Percentiles rank a stretch among this genome's conserved stretches.
These are phyloP conservation scores for Littorina saxatilis DNA, from an alignment of 1,140 invertebrate genomes.

Conservation along the genomic window DNA sequence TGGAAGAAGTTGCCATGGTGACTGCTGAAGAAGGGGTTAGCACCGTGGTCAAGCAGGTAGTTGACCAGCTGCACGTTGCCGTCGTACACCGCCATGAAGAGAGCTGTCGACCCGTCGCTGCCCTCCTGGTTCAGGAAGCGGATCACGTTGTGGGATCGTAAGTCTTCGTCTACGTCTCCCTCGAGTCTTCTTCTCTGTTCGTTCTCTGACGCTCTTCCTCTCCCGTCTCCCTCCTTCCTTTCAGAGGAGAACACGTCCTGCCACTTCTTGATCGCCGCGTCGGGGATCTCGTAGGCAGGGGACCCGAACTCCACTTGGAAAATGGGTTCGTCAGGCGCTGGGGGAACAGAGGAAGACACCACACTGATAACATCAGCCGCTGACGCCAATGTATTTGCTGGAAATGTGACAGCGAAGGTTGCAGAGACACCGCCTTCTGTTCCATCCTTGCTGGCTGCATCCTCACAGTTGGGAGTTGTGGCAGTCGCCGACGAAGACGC, in stretches of 20 bases:
- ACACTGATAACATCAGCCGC: not conserved
- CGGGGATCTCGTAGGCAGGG: not conserved
- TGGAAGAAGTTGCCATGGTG: constrained; percentile 53
- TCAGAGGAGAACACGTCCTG: not conserved
- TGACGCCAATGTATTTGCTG: not conserved
- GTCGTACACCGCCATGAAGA: constrained; percentile 64
- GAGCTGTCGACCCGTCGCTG: constrained; percentile 54
- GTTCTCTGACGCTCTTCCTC: not conserved
- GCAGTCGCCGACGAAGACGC: too few species aligned
- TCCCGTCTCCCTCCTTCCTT: not conserved
- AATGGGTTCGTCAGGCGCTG: not conserved
- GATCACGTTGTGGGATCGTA: not conserved
- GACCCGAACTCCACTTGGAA: constrained; percentile 30
- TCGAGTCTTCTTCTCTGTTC: not conserved
- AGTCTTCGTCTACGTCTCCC: not conserved
- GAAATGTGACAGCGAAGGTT: too few species aligned
- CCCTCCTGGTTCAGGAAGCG: constrained; percentile 43
- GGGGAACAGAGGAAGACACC: not conserved
- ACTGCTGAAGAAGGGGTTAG: constrained; percentile 51
- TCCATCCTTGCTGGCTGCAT: not conserved
- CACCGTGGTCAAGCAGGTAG: constrained; percentile 57
- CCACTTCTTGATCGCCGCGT: not conserved
- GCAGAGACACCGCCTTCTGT: not conserved
- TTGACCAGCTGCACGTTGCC: constrained; percentile 57
- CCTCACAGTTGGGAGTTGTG: not conserved